Evolutionary conservation across 2,797 vertebrate genomes (phyloP).

Genomic region (Serranus cabrilla): DNA sequence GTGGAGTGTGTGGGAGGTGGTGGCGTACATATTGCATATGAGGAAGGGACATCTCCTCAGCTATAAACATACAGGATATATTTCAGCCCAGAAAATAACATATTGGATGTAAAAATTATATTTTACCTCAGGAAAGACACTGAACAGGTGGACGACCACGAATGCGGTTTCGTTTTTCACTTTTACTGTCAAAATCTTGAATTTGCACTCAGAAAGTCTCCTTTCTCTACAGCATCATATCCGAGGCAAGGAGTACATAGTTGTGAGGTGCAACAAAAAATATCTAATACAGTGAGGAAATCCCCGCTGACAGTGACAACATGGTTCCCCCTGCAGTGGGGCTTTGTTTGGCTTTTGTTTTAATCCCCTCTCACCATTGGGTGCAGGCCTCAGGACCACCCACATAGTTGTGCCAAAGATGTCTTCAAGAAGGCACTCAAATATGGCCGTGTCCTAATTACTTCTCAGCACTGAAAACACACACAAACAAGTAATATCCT

Average conservation of each 20-base stretch:
- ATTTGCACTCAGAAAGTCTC: not conserved
- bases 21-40: not conserved
- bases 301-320: constrained; percentile 74
- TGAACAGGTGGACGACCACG: constrained; percentile 5
- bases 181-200: not conserved
- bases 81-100: not conserved
- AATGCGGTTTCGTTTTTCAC: not conserved
- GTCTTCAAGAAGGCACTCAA: constrained; percentile 78
- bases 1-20: constrained; percentile 18
- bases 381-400: constrained; percentile 84
- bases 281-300: constrained; percentile 58
- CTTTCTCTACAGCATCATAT: not conserved
- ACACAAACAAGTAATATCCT: constrained; percentile 67
- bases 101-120: not conserved
- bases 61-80: not conserved
- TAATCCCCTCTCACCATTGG: constrained; percentile 82
- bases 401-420: constrained; percentile 78
- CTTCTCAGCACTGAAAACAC: constrained; percentile 67
- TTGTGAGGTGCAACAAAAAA: constrained; percentile 44
- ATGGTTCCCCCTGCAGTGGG: constrained; percentile 73
- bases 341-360: constrained; percentile 85
- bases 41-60: not conserved
- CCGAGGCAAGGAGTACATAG: constrained; percentile 2
- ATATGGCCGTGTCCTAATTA: constrained; percentile 81
- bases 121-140: not conserved